phyloP scores from a whole-genome alignment of 2,888 invertebrate genomes.

The Bellardia pandia region DNA sequence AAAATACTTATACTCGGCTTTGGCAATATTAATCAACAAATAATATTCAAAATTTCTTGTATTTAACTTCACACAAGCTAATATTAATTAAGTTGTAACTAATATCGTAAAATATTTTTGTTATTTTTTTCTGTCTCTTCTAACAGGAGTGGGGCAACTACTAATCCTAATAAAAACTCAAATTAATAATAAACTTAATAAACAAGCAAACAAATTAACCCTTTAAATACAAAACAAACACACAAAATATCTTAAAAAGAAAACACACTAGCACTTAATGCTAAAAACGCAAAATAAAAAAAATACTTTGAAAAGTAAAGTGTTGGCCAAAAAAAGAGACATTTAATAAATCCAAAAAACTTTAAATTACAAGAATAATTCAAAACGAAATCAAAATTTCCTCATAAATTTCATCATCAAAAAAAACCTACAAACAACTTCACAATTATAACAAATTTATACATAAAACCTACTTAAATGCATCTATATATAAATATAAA shows the following conservation, averaged over 20 bases:
- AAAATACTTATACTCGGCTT: conserved; percentile 18
- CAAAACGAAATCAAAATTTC: conserved; percentile 47
- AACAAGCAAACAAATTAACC: conserved; percentile 66
- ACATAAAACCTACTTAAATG: conserved; percentile 22
- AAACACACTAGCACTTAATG: conserved; percentile 46
- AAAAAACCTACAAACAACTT: conserved; percentile 31
- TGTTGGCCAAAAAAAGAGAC: conserved; percentile 10
- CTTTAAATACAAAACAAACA: conserved; percentile 67
- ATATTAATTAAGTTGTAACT: conserved; percentile 75
- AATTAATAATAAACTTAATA: conserved; percentile 64
- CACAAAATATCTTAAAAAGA: conserved; percentile 1
- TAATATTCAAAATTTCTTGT: conserved; percentile 56
- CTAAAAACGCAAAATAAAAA: conserved; percentile 58
- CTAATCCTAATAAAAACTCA: conserved; percentile 80
- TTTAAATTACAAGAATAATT: conserved; percentile 8
- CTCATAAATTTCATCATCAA: conserved; percentile 43
- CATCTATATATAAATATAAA: conserved; percentile 21
- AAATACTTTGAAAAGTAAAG: conserved; percentile 68
- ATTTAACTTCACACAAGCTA: conserved; percentile 67
- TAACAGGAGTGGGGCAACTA: conserved; percentile 84
- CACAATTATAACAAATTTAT: conserved; percentile 28
- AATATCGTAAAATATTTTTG: conserved; percentile 76
- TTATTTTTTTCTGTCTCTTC: conserved; percentile 76
- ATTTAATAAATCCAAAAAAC: conserved; percentile 12
- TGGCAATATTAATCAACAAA: conserved; percentile 43